Evolutionary conservation across 2,888 invertebrate genomes (phyloP).

Genomic region (Bedellia somnulentella): DNA sequence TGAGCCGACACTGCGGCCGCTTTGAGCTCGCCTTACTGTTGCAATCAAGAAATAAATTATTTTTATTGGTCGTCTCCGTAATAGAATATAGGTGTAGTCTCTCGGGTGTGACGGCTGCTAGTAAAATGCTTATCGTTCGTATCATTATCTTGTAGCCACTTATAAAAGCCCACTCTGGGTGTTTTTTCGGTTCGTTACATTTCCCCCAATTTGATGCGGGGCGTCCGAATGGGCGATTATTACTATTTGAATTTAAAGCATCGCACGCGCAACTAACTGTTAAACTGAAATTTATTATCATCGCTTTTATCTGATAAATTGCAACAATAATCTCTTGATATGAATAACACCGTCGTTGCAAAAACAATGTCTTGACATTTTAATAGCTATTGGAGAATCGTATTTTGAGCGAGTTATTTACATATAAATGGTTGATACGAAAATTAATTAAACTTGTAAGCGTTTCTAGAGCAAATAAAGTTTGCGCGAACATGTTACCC

Average conservation of each 20-base stretch:
- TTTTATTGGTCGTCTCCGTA: constrained; percentile 49
- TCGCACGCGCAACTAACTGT: too few species aligned
- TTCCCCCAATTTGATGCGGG: constrained; percentile 49
- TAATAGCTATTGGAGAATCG: too few species aligned
- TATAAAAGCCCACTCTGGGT: constrained; percentile 13
- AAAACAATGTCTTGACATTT: too few species aligned
- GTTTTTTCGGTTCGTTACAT: constrained; percentile 37
- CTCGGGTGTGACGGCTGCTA: constrained; percentile 1
- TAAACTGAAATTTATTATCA: too few species aligned
- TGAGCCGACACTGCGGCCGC: constrained; percentile 39
- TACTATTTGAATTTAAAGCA: constrained; percentile 49
- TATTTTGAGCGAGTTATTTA: too few species aligned
- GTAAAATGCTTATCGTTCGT: background rate
- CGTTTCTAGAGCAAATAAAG: constrained; percentile 52
- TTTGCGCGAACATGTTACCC: constrained; percentile 43
- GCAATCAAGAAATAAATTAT: constrained; percentile 60
- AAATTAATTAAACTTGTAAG: constrained; percentile 31
- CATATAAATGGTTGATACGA: too few species aligned
- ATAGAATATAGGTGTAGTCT: constrained; percentile 30
- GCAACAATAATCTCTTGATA: too few species aligned
- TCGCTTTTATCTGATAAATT: too few species aligned
- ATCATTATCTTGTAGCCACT: background rate
- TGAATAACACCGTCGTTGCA: too few species aligned
- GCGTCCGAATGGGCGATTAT: constrained; percentile 51
- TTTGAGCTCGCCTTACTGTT: constrained; percentile 48